Conservation (phyloP, 2,113 vertebrate species). For the Hymenochirus boettgeri region DNA sequence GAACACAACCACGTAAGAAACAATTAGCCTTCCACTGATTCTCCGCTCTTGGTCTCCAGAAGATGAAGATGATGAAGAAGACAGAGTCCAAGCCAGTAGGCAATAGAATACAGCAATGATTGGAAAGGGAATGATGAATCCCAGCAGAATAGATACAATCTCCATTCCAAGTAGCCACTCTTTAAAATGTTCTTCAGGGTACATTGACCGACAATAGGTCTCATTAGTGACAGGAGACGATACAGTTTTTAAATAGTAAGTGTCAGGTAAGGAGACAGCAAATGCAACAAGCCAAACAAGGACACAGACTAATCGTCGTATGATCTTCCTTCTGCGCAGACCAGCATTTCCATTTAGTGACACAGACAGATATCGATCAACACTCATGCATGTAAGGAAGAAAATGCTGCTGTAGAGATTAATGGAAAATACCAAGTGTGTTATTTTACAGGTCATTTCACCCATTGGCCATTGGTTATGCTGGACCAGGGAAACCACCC, state of each 20-base stretch:
- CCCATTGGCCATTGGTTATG: slow-evolving; percentile 86
- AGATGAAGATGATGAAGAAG: slow-evolving; percentile 35
- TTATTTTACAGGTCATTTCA: slow-evolving; percentile 76
- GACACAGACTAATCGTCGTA: slow-evolving; percentile 68
- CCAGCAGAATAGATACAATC: slow-evolving; percentile 74
- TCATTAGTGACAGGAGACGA: slow-evolving; percentile 60
- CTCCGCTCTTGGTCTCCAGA: slow-evolving; percentile 72
- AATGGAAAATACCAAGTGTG: slow-evolving; percentile 84
- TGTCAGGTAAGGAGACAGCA: slow-evolving; percentile 72
- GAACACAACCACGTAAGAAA: slow-evolving; percentile 81
- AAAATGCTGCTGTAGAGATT: slow-evolving; percentile 90
- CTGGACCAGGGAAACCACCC: slow-evolving; percentile 78
- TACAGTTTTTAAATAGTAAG: slow-evolving; percentile 78
- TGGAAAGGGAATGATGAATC: slow-evolving; percentile 80
- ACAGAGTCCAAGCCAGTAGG: slow-evolving; percentile 69
- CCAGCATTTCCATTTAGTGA: slow-evolving; percentile 56
- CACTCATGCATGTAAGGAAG: slow-evolving; percentile 88
- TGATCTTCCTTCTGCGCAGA: slow-evolving; percentile 60
- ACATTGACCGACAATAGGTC: slow-evolving; percentile 74
- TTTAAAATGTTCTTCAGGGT: slow-evolving; percentile 67
- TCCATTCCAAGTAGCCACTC: slow-evolving; percentile 83
- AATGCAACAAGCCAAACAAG: slow-evolving; percentile 83
- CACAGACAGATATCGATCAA: slow-evolving; percentile 84
- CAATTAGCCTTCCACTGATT: slow-evolving; percentile 73
- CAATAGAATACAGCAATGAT: slow-evolving; percentile 76